These are phyloP conservation scores for Cybosia mesomella DNA, from an alignment of 2,888 invertebrate species.

Conservation along the genomic window DNA sequence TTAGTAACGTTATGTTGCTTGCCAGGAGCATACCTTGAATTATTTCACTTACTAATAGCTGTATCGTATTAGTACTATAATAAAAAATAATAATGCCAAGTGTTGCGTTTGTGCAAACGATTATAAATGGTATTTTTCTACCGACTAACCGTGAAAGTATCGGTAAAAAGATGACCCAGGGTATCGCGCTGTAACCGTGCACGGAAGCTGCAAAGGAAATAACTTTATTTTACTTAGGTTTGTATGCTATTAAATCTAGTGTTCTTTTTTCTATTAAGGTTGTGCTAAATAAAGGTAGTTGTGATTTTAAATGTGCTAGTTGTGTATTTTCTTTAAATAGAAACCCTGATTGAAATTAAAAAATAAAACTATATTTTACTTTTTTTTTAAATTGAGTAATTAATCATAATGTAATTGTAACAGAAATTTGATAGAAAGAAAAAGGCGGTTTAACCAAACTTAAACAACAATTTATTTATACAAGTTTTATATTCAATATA, in stretches of 20 bases:
- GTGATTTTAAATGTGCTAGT: too few relatives aligned
- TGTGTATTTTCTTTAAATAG: too few relatives aligned
- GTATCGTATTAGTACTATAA: conserved; percentile 42
- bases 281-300: too few relatives aligned
- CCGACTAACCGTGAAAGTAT: conserved; percentile 32
- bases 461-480: too few relatives aligned
- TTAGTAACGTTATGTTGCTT: conserved; percentile 30
- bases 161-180: conserved; percentile 42
- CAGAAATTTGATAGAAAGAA: too few relatives aligned
- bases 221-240: conserved; percentile 30
- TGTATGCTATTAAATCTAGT: conserved; percentile 16
- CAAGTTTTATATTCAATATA: too few relatives aligned
- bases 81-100: conserved; percentile 46
- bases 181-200: conserved; percentile 44
- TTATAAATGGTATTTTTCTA: conserved; percentile 43
- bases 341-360: too few relatives aligned
- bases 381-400: too few relatives aligned
- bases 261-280: too few relatives aligned
- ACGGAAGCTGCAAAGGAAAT: conserved; percentile 32
- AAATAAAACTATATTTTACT: too few relatives aligned
- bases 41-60: conserved; percentile 54
- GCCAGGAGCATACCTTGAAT: conserved; percentile 48
- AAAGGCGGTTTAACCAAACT: too few relatives aligned
- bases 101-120: conserved; percentile 36
- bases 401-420: too few relatives aligned